Evolutionary conservation across 2,113 vertebrate species (phyloP), one percentile per base, ranked within the genome.

Genomic region (Pseudopodoces humilis): DNA sequence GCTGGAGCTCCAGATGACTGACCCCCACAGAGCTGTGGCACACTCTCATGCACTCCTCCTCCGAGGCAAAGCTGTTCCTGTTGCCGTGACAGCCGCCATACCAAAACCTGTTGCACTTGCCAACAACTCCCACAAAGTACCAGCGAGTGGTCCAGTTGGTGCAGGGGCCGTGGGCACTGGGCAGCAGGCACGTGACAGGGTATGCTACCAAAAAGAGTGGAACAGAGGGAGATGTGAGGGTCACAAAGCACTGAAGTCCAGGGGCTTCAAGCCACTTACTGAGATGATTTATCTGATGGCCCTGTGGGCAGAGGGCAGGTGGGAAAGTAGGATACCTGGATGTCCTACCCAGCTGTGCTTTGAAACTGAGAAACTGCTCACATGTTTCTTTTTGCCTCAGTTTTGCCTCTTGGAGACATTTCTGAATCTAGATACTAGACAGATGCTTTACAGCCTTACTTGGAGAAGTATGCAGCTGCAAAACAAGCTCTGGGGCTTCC

Each of bases 31-130:
- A 58, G 37, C 11, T 28, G 27, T 27, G 96, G 95, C 99, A 99
- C 2, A 30, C 86, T 83, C 69, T 95, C 97, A 98, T 97, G 92
- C 99, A 99, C 71, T 99, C 99, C 19, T 98, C 98, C 88, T 98
- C 98, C 0, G 98, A 98, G 65, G 95, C 67, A 72, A 99, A 99
- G 97, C 98, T 99, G 96, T 99, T 99, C 93, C 89, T 97, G 49
- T 99, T 99, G 87, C 99, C 99, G 0, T 99, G 98, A 96, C 99
- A 99, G 60, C 99, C 97, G 0, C 99, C 99, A 0, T 98, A 99
- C 99, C 99, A 99, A 97, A 99, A 99, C n/a, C 99, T 98, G 81
- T 97, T 97, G 74, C 99, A 99, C 83, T 88, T 98, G 60, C 98
- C 98, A 70, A 98, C 97, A 2, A 98, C 90, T n/a, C 98, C 30